A percentile compares a stretch with the other conserved stretches of the same genome.
Evolutionary conservation across 2,888 invertebrate genomes (phyloP).

Genomic region (Conus canariensis): DNA sequence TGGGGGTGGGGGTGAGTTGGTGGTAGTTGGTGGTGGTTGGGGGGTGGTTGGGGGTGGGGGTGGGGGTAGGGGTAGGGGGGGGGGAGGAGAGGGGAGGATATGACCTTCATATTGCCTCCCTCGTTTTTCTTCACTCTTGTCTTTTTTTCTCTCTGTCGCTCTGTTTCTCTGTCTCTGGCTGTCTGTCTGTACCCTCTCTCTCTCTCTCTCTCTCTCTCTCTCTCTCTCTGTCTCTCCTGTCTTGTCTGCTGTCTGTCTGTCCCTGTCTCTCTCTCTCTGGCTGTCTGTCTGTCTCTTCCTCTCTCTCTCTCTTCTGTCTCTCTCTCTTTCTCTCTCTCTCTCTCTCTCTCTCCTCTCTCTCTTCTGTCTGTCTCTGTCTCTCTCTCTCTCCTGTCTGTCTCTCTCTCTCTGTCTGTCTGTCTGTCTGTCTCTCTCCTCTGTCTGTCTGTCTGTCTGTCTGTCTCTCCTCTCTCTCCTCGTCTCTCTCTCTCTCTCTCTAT

Average conservation of each 20-base stretch:
- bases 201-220: constrained; percentile 9
- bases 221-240: neutral
- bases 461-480: constrained; percentile 19
- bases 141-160: constrained; percentile 16
- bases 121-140: neutral
- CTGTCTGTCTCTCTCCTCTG: neutral
- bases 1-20: neutral
- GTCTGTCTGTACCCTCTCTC: neutral
- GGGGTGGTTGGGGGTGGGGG: no score
- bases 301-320: neutral
- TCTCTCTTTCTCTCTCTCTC: constrained; percentile 1
- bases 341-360: constrained; percentile 15
- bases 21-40: no score
- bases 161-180: neutral
- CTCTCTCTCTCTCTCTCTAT: neutral
- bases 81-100: neutral
- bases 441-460: constrained; percentile 13
- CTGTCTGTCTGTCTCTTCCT: neutral
- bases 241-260: neutral
- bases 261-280: neutral
- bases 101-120: neutral
- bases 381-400: constrained; percentile 7
- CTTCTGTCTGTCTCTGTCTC: no score
- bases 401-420: neutral
- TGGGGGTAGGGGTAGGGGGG: no score